These are phyloP conservation scores for Allacma fusca DNA, from an alignment of 2,888 invertebrate genomes.

Conservation along the genomic window DNA sequence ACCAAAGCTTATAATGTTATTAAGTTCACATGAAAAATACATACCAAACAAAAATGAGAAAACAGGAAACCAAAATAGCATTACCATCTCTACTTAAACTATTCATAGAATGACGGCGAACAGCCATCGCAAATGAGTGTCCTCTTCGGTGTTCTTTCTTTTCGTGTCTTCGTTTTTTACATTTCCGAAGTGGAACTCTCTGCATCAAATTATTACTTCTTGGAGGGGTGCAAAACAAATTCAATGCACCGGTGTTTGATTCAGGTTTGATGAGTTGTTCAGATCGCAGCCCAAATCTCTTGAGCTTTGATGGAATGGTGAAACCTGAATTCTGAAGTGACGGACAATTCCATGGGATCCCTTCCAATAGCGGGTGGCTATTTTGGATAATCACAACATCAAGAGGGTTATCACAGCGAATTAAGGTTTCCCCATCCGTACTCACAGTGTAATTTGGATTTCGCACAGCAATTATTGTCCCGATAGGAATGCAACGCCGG, in stretches of 20 bases:
- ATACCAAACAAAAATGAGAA: slow-evolving; percentile 35
- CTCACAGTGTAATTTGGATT: slow-evolving; percentile 21
- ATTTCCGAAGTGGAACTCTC: not conserved
- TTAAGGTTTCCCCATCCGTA: slow-evolving; percentile 11
- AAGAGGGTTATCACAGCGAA: slow-evolving; percentile 21
- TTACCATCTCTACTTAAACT: not conserved
- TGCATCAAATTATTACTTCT: not conserved
- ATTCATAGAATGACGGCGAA: not conserved
- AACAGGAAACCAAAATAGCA: slow-evolving; percentile 21
- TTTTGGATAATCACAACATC: slow-evolving; percentile 29
- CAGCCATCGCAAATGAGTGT: no score
- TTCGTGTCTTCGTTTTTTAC: not conserved
- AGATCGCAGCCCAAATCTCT: slow-evolving; percentile 8
- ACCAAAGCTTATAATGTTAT: no score
- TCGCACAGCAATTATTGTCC: slow-evolving; percentile 30
- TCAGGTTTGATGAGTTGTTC: not conserved
- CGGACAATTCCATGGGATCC: not conserved
- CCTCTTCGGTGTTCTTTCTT: no score
- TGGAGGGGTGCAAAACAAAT: not conserved
- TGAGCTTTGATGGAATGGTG: not conserved
- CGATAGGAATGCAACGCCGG: slow-evolving; percentile 29
- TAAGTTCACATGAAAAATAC: slow-evolving; percentile 1
- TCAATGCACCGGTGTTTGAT: no score
- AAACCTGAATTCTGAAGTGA: not conserved
- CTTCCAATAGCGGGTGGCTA: slow-evolving; percentile 30